Percentiles rank a stretch among this genome's conserved stretches.
Evolutionary conservation across 2,888 invertebrate species (phyloP).

Genomic region (Acheta domesticus): DNA sequence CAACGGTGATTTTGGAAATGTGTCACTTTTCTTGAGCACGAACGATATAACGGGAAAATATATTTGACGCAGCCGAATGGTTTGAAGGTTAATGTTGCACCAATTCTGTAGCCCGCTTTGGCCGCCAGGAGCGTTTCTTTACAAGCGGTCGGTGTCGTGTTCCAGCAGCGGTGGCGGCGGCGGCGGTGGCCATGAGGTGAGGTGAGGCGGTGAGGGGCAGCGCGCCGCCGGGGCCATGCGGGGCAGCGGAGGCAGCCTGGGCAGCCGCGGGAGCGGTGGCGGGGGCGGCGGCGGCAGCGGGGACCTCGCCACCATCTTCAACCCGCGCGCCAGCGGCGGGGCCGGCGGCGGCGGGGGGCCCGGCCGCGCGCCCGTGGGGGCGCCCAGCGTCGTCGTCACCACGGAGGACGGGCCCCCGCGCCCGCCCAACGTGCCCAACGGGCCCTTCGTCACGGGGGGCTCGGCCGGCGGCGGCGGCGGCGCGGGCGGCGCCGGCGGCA

Average conservation of each 20-base stretch:
- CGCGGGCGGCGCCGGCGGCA: not conserved
- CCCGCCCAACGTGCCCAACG: constrained; percentile 41
- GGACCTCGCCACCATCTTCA: constrained; percentile 77
- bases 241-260: not conserved
- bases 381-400: constrained; percentile 68
- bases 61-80: too few relatives aligned
- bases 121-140: too few relatives aligned
- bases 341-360: not conserved
- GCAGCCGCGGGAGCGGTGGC: not conserved
- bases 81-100: too few relatives aligned
- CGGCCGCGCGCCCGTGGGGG: constrained; percentile 53
- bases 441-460: constrained; percentile 38
- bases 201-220: too few relatives aligned
- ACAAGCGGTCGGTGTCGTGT: too few relatives aligned
- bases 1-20: too few relatives aligned
- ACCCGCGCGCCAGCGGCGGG: constrained; percentile 55
- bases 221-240: not conserved
- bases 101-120: too few relatives aligned
- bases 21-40: too few relatives aligned
- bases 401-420: constrained; percentile 51
- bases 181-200: too few relatives aligned
- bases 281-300: constrained; percentile 53
- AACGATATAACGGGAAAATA: too few relatives aligned
- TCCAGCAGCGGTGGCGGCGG: too few relatives aligned
- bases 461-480: constrained; percentile 11